Evolutionary conservation across 2,113 vertebrate species (phyloP).

Genomic region (Ctenodactylus gundi): DNA sequence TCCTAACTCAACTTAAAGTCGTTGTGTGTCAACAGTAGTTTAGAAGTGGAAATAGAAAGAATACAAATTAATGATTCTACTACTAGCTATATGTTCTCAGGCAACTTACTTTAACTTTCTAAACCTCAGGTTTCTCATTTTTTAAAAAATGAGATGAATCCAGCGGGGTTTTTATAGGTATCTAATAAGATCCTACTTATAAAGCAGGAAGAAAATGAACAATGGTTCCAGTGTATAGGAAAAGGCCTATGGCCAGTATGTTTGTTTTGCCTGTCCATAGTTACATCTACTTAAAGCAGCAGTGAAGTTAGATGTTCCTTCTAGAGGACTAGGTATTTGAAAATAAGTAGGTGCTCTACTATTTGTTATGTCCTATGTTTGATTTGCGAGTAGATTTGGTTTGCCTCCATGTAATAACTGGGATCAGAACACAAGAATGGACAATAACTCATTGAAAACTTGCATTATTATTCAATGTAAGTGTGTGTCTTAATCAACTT

Average conservation of each 20-base stretch:
- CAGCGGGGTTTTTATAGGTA: not conserved
- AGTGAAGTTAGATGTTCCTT: not conserved
- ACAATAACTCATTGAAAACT: not conserved
- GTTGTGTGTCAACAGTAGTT: not conserved
- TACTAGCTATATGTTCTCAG: not conserved
- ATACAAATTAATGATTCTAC: not conserved
- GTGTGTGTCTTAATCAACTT: not conserved
- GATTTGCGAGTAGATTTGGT: slow-evolving; percentile 33
- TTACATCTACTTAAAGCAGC: not conserved
- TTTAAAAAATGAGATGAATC: slow-evolving; percentile 22
- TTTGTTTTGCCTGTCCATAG: not conserved
- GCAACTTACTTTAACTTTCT: slow-evolving; percentile 16
- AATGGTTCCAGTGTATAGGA: not conserved
- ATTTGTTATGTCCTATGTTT: slow-evolving; percentile 28
- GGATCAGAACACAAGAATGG: not conserved
- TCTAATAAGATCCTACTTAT: slow-evolving; percentile 16
- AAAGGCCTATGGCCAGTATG: not conserved
- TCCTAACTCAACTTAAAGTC: not conserved
- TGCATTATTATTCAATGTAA: not conserved
- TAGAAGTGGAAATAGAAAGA: not conserved
- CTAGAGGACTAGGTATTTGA: not conserved
- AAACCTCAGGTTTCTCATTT: slow-evolving; percentile 36
- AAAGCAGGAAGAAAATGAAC: not conserved
- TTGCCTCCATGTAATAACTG: not conserved
- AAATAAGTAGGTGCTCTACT: not conserved